Conservation (phyloP, 2,888 invertebrate species). For the Kuschelorhynchus macadamiae region DNA sequence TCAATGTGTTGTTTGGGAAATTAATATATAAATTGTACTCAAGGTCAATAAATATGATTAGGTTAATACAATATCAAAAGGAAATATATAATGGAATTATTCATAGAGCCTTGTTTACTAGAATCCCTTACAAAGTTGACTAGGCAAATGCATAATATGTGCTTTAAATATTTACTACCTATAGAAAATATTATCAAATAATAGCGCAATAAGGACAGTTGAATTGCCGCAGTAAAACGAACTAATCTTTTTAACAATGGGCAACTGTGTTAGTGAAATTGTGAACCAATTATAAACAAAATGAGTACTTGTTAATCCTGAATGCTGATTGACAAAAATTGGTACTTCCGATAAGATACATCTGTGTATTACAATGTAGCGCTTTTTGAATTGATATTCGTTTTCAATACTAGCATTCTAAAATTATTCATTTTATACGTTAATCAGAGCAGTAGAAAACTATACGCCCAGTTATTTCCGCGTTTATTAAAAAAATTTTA, state of each 20-base stretch:
- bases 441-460: too few relatives aligned
- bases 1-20: too few relatives aligned
- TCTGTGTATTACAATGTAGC: conserved; percentile 19
- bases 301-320: conserved; percentile 27
- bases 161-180: background rate
- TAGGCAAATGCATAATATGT: conserved; percentile 1
- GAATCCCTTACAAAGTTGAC: background rate
- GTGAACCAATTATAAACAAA: conserved; percentile 43
- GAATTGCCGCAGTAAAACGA: too few relatives aligned
- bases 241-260: conserved; percentile 41
- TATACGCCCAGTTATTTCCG: too few relatives aligned
- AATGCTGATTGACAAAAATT: conserved; percentile 38
- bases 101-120: background rate
- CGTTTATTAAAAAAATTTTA: too few relatives aligned
- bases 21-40: too few relatives aligned
- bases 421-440: too few relatives aligned
- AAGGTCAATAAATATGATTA: too few relatives aligned
- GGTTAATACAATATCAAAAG: too few relatives aligned
- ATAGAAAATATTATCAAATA: conserved; percentile 14
- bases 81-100: too few relatives aligned
- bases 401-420: too few relatives aligned
- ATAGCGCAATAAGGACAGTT: conserved; percentile 6
- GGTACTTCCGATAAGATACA: conserved; percentile 34
- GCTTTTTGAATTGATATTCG: background rate
- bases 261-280: conserved; percentile 26